These are phyloP conservation scores for Gymnarchus niloticus DNA, from an alignment of 2,113 vertebrate species.

Conservation along the genomic window DNA sequence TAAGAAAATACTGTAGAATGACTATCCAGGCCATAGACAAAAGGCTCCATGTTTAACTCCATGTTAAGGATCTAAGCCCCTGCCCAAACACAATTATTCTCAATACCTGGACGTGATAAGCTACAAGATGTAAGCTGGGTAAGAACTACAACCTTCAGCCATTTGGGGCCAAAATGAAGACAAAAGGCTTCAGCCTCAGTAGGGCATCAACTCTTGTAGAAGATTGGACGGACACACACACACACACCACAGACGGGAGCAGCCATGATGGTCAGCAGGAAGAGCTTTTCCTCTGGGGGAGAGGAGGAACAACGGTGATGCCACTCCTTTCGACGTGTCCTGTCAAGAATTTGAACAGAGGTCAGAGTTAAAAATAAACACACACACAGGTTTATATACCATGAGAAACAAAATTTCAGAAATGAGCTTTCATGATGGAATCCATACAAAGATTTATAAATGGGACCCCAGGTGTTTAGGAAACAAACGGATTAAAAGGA, in stretches of 20 bases:
- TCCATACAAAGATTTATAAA: too few relatives aligned
- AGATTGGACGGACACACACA: neutral
- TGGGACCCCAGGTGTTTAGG: too few relatives aligned
- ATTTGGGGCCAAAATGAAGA: neutral
- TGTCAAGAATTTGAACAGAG: slow-evolving; percentile 36
- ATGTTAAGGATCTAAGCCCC: too few relatives aligned
- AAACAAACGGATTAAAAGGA: too few relatives aligned
- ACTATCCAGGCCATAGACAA: too few relatives aligned
- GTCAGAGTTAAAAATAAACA: too few relatives aligned
- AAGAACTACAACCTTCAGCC: neutral
- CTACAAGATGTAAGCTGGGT: slow-evolving; percentile 34
- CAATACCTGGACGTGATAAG: slow-evolving; percentile 62
- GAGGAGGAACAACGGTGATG: slow-evolving; percentile 56
- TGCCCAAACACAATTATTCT: too few relatives aligned
- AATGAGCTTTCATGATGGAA: too few relatives aligned
- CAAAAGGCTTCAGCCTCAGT: neutral
- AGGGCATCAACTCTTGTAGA: neutral
- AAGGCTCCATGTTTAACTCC: too few relatives aligned
- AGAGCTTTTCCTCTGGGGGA: slow-evolving; percentile 73
- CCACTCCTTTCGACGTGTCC: slow-evolving; percentile 71
- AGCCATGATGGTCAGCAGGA: slow-evolving; percentile 67
- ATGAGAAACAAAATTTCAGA: too few relatives aligned
- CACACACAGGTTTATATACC: too few relatives aligned
- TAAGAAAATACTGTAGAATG: too few relatives aligned
- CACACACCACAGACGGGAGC: slow-evolving; percentile 75